phyloP scores from a whole-genome alignment of 2,888 invertebrate species.

The Phania funesta region DNA sequence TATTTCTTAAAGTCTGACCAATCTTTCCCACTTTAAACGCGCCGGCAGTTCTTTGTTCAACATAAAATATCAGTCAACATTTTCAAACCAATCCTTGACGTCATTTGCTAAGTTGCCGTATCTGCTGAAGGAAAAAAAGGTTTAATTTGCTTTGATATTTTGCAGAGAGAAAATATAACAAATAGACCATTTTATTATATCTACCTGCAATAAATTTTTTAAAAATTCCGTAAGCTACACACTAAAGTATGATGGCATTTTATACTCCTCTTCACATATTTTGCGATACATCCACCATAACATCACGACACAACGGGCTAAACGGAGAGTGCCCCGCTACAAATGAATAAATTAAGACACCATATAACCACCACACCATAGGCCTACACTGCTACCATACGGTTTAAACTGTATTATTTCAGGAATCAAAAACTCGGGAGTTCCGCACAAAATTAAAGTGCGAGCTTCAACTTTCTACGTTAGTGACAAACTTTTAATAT shows the following conservation, averaged over 20 bases:
- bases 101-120: conserved; percentile 93
- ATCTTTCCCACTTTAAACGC: conserved; percentile 83
- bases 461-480: conserved; percentile 82
- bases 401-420: conserved; percentile 95
- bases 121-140: conserved; percentile 77
- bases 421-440: conserved; percentile 97
- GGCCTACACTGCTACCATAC: conserved; percentile 95
- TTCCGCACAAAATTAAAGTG: conserved; percentile 97
- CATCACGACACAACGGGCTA: conserved; percentile 85
- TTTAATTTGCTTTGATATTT: not conserved
- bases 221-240: conserved; percentile 91
- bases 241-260: conserved; percentile 91
- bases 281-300: conserved; percentile 97
- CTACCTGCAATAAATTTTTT: conserved; percentile 90
- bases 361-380: conserved; percentile 99
- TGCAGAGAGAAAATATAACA: not conserved
- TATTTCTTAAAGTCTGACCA: conserved; percentile 84
- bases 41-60: conserved; percentile 86
- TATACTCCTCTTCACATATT: conserved; percentile 94
- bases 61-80: conserved; percentile 90
- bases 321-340: conserved; percentile 96
- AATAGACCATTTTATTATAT: conserved; percentile 85
- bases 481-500: not conserved
- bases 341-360: conserved; percentile 93
- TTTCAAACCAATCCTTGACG: conserved; percentile 92